Percentiles rank a stretch among this genome's conserved stretches.
Conservation (phyloP, 2,888 invertebrate species). For the Standfussiana lucernea region DNA sequence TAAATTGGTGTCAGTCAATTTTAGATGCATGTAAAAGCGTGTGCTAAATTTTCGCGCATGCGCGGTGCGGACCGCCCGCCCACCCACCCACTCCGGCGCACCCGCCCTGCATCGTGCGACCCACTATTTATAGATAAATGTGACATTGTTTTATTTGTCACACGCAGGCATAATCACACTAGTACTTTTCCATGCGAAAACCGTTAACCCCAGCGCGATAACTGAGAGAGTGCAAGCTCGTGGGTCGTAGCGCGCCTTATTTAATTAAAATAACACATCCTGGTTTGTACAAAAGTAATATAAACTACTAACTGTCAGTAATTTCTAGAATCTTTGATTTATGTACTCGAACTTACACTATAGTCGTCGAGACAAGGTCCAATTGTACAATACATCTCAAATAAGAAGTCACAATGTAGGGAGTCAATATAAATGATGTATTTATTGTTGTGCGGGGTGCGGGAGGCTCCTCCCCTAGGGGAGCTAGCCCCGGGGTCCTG, state of each 20-base stretch:
- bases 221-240: slow-evolving; percentile 73
- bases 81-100: slow-evolving; percentile 72
- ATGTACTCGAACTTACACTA: slow-evolving; percentile 10
- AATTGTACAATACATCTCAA: slow-evolving; percentile 16
- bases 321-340: slow-evolving; percentile 24
- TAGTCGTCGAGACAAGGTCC: slow-evolving; percentile 9
- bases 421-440: slow-evolving; percentile 53
- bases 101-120: slow-evolving; percentile 76
- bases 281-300: slow-evolving; percentile 24
- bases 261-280: slow-evolving; percentile 48
- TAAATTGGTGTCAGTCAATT: slow-evolving; percentile 80
- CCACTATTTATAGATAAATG: slow-evolving; percentile 85
- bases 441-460: slow-evolving; percentile 48
- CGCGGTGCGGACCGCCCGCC: slow-evolving; percentile 67
- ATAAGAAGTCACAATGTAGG: slow-evolving; percentile 21
- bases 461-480: slow-evolving; percentile 54
- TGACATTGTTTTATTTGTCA: slow-evolving; percentile 86
- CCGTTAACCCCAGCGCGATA: slow-evolving; percentile 85
- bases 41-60: slow-evolving; percentile 83
- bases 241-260: slow-evolving; percentile 55
- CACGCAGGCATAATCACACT: slow-evolving; percentile 75
- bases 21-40: slow-evolving; percentile 77
- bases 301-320: slow-evolving; percentile 15
- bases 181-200: slow-evolving; percentile 89
- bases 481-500: slow-evolving; percentile 51